These are phyloP conservation scores for Pseudachorutes palmiensis DNA, from an alignment of 1,140 invertebrate genomes.

Conservation along the genomic window DNA sequence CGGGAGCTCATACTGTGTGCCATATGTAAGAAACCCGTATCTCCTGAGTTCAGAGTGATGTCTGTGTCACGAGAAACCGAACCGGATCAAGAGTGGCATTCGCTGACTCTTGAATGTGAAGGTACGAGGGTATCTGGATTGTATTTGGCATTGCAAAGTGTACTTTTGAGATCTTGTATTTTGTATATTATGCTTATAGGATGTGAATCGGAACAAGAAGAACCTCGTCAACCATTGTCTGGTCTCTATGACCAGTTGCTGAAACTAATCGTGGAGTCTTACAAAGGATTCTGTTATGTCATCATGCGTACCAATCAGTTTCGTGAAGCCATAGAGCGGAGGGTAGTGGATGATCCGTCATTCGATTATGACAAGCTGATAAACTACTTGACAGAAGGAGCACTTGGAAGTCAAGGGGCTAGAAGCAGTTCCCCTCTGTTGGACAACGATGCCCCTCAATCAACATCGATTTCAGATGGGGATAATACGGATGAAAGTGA, in stretches of 20 bases:
- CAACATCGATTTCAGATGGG: too few relatives aligned
- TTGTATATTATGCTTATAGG: not conserved
- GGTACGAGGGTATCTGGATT: too few relatives aligned
- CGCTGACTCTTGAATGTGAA: not conserved
- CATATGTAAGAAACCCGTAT: not conserved
- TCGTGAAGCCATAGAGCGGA: not conserved
- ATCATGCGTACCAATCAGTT: not conserved
- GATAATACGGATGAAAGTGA: too few relatives aligned
- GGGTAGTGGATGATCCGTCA: not conserved
- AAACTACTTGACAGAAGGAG: not conserved
- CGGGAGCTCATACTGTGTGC: not conserved
- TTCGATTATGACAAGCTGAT: not conserved
- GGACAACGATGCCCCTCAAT: too few relatives aligned
- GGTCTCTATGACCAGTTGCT: too few relatives aligned
- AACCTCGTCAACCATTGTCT: too few relatives aligned
- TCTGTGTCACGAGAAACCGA: too few relatives aligned
- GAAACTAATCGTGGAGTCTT: not conserved
- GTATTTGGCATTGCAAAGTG: too few relatives aligned
- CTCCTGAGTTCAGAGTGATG: not conserved
- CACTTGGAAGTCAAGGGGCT: too few relatives aligned
- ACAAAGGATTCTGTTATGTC: not conserved
- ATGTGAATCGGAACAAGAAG: not conserved
- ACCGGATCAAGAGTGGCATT: not conserved
- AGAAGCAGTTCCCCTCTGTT: too few relatives aligned
- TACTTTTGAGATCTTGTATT: not conserved